These are phyloP conservation scores for Triplophysa rosa DNA, from an alignment of 2,113 vertebrate genomes.

Conservation along the genomic window DNA sequence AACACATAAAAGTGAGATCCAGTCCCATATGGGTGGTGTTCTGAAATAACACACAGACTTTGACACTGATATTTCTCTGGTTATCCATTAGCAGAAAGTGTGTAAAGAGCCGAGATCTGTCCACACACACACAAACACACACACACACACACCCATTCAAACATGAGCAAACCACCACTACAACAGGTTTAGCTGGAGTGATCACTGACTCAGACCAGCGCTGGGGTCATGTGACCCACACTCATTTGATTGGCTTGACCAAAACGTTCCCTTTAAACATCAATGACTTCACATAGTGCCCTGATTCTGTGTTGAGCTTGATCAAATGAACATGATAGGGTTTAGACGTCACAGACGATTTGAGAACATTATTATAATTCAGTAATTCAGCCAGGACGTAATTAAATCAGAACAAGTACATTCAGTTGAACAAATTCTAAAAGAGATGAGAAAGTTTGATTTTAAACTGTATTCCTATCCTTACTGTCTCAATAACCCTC, in stretches of 20 bases:
- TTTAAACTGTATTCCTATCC: no score
- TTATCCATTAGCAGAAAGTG: slow-evolving; percentile 30
- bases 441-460: no score
- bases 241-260: slow-evolving; percentile 29
- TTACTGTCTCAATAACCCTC: no score
- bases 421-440: no score
- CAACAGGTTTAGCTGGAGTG: slow-evolving; percentile 21
- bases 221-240: neutral
- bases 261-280: slow-evolving; percentile 13
- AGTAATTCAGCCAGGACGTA: no score
- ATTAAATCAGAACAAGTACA: no score
- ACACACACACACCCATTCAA: slow-evolving; percentile 27
- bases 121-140: slow-evolving; percentile 17
- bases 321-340: neutral
- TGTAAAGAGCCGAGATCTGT: neutral
- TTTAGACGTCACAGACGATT: neutral
- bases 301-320: neutral
- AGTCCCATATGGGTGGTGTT: neutral
- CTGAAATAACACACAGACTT: slow-evolving; percentile 7
- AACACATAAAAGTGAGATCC: neutral
- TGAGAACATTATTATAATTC: no score
- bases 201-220: slow-evolving; percentile 14
- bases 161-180: neutral
- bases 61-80: slow-evolving; percentile 35
- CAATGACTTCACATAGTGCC: neutral